phyloP scores from a whole-genome alignment of 1,140 invertebrate genomes.

The Thaumetopoea pityocampa region DNA sequence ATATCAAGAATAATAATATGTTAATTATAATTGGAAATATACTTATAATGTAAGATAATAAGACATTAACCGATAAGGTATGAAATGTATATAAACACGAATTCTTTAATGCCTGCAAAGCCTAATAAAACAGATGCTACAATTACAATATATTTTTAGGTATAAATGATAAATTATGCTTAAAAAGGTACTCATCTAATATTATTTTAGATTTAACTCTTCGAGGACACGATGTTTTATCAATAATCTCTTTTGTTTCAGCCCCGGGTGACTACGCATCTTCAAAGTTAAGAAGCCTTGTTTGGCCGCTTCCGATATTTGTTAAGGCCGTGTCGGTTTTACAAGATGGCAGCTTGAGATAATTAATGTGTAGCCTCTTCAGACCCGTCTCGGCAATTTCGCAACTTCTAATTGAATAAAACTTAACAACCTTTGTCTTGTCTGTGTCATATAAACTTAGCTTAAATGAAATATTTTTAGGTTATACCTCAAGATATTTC shows the following conservation, averaged over 20 bases:
- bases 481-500: too few species aligned
- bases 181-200: neutral
- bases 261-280: constrained; percentile 38
- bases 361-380: constrained; percentile 41
- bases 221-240: constrained; percentile 15
- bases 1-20: too few species aligned
- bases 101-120: neutral
- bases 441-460: too few species aligned
- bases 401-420: constrained; percentile 33
- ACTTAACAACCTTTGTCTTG: constrained; percentile 23
- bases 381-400: constrained; percentile 29
- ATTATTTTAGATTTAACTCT: constrained; percentile 1
- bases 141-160: too few species aligned
- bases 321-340: constrained; percentile 56
- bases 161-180: too few species aligned
- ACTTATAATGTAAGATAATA: too few species aligned
- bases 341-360: constrained; percentile 39
- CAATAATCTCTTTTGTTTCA: constrained; percentile 47
- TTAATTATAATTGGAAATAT: too few species aligned
- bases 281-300: constrained; percentile 47
- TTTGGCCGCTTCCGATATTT: constrained; percentile 52
- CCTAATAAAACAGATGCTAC: too few species aligned
- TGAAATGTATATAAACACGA: too few species aligned
- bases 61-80: too few species aligned
- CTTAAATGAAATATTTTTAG: too few species aligned